Conservation (phyloP, 2,888 invertebrate genomes). For the Cheilosia soror region DNA sequence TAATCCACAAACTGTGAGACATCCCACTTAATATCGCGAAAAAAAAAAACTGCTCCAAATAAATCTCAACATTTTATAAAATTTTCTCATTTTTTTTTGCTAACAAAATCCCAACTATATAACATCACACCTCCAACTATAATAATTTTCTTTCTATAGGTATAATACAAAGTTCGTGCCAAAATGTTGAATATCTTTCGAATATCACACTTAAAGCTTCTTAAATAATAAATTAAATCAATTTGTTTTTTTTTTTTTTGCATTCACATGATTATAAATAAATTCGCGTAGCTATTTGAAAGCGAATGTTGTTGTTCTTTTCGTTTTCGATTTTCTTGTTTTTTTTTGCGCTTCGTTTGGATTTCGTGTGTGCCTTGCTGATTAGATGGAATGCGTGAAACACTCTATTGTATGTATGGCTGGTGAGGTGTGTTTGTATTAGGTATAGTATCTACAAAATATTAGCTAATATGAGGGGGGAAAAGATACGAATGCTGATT, state of each 20-base stretch:
- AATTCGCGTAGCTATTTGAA: constrained; percentile 37
- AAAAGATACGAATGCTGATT: constrained; percentile 19
- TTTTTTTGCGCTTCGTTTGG: constrained; percentile 3
- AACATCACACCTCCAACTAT: constrained; percentile 23
- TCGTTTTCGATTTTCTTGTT: constrained; percentile 21
- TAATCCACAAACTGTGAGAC: too few species aligned
- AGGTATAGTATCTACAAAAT: constrained; percentile 12
- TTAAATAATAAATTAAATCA: constrained; percentile 31
- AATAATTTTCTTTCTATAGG: not conserved
- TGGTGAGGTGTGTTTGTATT: constrained; percentile 11
- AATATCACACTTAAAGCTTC: constrained; percentile 15
- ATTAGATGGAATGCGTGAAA: constrained; percentile 62
- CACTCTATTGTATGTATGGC: constrained; percentile 16
- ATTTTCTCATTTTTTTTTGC: too few species aligned
- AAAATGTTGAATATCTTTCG: constrained; percentile 11
- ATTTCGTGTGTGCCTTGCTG: constrained; percentile 53
- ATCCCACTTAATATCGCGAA: too few species aligned
- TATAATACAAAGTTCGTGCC: constrained; percentile 15
- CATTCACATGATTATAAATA: constrained; percentile 46
- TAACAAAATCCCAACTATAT: too few species aligned
- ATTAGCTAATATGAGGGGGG: constrained; percentile 17
- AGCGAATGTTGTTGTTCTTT: constrained; percentile 59
- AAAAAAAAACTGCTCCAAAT: too few species aligned
- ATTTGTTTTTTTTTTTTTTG: not conserved
- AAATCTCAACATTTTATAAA: too few species aligned